phyloP scores from a whole-genome alignment of 2,797 vertebrate species.

The Gadopsis marmoratus region DNA sequence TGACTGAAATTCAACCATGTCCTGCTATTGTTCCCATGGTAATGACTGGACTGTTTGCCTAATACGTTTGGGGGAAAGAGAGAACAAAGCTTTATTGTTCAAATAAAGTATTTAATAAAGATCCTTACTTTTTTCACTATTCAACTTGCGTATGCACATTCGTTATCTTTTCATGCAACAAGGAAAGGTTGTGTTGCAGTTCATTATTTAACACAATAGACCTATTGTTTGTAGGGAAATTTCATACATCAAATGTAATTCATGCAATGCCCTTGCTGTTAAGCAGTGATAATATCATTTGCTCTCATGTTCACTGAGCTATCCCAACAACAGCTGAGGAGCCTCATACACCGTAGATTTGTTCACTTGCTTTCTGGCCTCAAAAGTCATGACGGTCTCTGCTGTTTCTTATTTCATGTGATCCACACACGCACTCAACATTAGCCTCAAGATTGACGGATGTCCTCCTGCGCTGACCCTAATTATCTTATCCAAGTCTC shows the following conservation, averaged over 20 bases:
- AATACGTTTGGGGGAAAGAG: conserved; percentile 27
- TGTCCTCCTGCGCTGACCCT: conserved; percentile 25
- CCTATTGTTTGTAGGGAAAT: conserved; percentile 20
- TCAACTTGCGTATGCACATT: neutral
- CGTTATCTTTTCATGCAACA: conserved; percentile 22
- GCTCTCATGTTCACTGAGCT: conserved; percentile 10
- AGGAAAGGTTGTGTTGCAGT: conserved; percentile 29
- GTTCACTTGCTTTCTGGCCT: conserved; percentile 15
- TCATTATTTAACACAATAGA: conserved; percentile 44
- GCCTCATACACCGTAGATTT: conserved; percentile 11
- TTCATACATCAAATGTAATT: conserved; percentile 24
- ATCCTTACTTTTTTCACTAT: conserved; percentile 15
- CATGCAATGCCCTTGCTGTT: conserved; percentile 9
- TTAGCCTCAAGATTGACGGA: conserved; percentile 9
- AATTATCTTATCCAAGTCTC: conserved; percentile 63
- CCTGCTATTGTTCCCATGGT: conserved; percentile 46
- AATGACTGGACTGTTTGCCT: conserved; percentile 47
- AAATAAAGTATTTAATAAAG: conserved; percentile 39
- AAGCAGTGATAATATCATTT: neutral
- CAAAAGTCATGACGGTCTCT: conserved; percentile 19
- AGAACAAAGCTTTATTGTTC: conserved; percentile 52
- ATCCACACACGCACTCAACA: conserved; percentile 5
- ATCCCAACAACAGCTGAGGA: conserved; percentile 8
- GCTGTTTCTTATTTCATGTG: conserved; percentile 24
- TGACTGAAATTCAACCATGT: conserved; percentile 48